These are phyloP conservation scores for Anguilla anguilla DNA, from an alignment of 2,797 vertebrate species.

Conservation along the genomic window DNA sequence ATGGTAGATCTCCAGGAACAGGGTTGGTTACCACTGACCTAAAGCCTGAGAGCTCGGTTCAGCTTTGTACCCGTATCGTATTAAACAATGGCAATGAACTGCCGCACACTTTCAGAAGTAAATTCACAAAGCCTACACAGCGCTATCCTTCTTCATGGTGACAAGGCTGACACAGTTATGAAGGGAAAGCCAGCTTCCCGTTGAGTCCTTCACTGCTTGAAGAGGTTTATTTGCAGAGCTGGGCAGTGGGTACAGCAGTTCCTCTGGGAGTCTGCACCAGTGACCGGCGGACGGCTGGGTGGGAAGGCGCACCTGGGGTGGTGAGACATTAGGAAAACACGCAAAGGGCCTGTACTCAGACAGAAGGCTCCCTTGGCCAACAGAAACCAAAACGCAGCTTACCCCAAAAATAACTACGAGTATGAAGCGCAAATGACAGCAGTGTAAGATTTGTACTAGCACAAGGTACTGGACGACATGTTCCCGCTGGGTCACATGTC, in stretches of 20 bases:
- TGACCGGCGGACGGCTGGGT: background rate
- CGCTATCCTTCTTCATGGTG: background rate
- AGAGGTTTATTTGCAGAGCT: background rate
- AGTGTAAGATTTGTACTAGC: background rate
- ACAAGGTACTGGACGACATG: slow-evolving; percentile 3
- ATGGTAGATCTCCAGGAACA: no score
- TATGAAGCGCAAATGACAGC: background rate
- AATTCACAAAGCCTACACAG: background rate
- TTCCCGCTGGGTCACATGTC: background rate
- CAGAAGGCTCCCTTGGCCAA: background rate
- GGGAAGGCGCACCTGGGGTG: background rate
- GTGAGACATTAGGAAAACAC: background rate
- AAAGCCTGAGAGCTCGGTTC: background rate
- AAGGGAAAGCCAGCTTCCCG: background rate
- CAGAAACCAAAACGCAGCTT: background rate
- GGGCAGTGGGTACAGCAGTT: background rate
- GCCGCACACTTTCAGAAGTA: background rate
- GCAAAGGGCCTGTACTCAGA: background rate
- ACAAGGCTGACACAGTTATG: background rate
- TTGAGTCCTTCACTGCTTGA: background rate
- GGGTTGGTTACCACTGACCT: no score
- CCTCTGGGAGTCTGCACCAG: slow-evolving; percentile 3
- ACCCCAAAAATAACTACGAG: background rate
- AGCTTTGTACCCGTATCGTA: background rate
- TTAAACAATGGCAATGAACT: background rate